Evolutionary conservation across 2,113 vertebrate genomes (phyloP), one percentile per base, ranked within the genome.

Genomic region (Lathamus discolor): DNA sequence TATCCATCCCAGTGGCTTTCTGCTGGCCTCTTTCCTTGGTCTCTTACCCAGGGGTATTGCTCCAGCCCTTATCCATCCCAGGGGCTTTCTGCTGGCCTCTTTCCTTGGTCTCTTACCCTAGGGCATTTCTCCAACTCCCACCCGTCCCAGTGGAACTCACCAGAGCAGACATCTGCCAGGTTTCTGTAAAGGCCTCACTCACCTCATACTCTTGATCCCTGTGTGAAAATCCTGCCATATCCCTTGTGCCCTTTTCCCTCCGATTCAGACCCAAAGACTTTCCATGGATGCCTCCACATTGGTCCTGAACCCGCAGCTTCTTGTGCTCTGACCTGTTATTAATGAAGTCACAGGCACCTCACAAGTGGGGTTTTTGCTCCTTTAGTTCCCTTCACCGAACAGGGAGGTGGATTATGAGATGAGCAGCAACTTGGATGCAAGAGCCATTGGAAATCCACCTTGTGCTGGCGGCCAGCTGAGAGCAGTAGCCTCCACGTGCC

Each of bases 331-430:
- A 7, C 22, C 54, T 25, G 41, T 4, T 16, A 4, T 1, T 27
- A 13, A 0, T 13, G 3, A 9, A 29, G 3, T 11, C 63, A 35
- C 0, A 1, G 57, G 25, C 63, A n/a, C 24, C 12, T 6, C 31
- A 5, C 33, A 9, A 28, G 7, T 6, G 13, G 17, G 13, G 6
- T 2, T 61, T 61, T 52, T 15, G 23, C 33, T 82, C 44, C 3
- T 44, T 51, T 23, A 10, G 37, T 48, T 39, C 51, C 20, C 39
- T 57, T 15, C 46, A 22, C 15, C 22, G 15, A 11, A 20, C 5
- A 55, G 28, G 4, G 1, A 64, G 11, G 16, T 11, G 25, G 73
- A 13, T 0, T 4, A 46, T n/a, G 74, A 61, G 55, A 66, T 3
- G 41, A 84, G 39, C 49, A 66, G n/a, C 46, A 62, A 13, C 25